These are phyloP conservation scores for Archilochus colubris DNA, from an alignment of 2,113 vertebrate species.

Conservation along the genomic window DNA sequence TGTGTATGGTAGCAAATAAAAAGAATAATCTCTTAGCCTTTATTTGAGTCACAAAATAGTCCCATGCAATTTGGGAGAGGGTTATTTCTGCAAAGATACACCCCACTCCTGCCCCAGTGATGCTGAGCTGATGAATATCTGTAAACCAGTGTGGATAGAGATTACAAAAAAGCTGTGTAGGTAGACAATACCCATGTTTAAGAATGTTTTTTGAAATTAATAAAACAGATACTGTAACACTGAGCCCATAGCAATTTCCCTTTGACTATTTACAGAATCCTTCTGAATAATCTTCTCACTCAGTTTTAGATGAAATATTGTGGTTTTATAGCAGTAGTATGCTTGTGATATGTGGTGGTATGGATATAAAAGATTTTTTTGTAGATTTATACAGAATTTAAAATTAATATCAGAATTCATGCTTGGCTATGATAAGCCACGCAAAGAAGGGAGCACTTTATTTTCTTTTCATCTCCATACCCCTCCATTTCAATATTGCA, in stretches of 20 bases:
- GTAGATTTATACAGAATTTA: not conserved
- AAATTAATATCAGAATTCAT: not conserved
- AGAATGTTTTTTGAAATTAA: not conserved
- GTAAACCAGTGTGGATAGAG: not conserved
- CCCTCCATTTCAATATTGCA: not conserved
- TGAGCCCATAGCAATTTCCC: not conserved
- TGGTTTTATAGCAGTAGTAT: not conserved
- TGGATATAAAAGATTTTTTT: not conserved
- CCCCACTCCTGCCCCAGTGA: not conserved
- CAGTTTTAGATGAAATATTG: not conserved
- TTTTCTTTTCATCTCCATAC: not conserved
- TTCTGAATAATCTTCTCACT: not conserved
- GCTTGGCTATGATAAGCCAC: not conserved
- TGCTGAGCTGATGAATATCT: not conserved
- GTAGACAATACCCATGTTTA: not conserved
- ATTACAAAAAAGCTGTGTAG: fast-evolving
- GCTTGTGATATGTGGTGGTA: not conserved
- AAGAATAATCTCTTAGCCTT: not conserved
- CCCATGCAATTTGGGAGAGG: not conserved
- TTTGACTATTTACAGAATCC: not conserved
- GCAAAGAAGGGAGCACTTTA: not conserved
- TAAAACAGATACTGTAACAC: not conserved
- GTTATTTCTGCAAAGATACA: not conserved
- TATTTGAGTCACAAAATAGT: not conserved
- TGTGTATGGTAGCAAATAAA: not conserved